Evolutionary conservation across 2,888 invertebrate genomes (phyloP).

Genomic region (Anorthoa munda): DNA sequence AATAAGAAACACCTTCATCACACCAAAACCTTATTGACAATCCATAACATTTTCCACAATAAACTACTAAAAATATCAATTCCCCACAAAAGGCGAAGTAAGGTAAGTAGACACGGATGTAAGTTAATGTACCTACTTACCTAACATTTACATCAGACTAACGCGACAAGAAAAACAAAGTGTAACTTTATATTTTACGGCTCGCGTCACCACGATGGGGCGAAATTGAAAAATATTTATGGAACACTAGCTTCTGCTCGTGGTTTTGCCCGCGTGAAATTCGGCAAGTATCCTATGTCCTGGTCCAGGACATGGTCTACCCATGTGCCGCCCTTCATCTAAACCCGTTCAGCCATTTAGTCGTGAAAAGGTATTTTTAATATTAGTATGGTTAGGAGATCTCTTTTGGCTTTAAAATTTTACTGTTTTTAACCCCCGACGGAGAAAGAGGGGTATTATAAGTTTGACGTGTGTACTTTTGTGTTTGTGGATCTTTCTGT

Average conservation of each 20-base stretch:
- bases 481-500: too few species aligned
- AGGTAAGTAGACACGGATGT: slow-evolving; percentile 48
- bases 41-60: too few species aligned
- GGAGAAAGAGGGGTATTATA: too few species aligned
- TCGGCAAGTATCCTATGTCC: too few species aligned
- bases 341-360: too few species aligned
- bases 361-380: neutral
- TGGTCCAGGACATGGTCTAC: too few species aligned
- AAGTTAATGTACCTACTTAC: slow-evolving; percentile 40
- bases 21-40: neutral
- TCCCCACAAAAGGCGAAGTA: slow-evolving; percentile 17
- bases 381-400: neutral
- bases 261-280: too few species aligned
- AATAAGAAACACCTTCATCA: slow-evolving; percentile 6
- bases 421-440: too few species aligned
- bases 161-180: slow-evolving; percentile 31
- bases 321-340: too few species aligned
- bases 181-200: slow-evolving; percentile 57
- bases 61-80: slow-evolving; percentile 43
- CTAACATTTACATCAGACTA: slow-evolving; percentile 50
- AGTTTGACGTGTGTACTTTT: too few species aligned
- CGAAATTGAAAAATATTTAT: slow-evolving; percentile 47
- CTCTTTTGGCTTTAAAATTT: slow-evolving; percentile 22
- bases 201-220: slow-evolving; percentile 11
- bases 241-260: neutral